Conservation (phyloP, 2,888 invertebrate genomes). For the Sinopyrophorus schimmeli region DNA sequence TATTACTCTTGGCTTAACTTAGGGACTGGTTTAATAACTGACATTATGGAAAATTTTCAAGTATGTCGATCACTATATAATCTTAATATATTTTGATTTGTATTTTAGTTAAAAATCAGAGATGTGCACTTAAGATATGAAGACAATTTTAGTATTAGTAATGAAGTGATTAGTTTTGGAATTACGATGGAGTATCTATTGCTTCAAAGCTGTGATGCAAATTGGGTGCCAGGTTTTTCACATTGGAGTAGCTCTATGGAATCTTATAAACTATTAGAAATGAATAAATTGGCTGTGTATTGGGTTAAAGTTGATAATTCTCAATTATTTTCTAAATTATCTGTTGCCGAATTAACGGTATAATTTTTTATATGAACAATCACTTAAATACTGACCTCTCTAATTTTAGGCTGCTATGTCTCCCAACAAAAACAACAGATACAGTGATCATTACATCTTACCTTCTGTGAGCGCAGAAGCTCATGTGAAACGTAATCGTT, state of each 20-base stretch:
- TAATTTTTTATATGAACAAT: constrained; percentile 35
- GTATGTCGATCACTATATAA: constrained; percentile 55
- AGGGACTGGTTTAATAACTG: constrained; percentile 90
- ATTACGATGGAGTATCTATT: constrained; percentile 83
- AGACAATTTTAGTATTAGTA: constrained; percentile 74
- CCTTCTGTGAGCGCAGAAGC: constrained; percentile 86
- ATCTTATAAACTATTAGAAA: constrained; percentile 87
- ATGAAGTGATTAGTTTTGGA: constrained; percentile 80
- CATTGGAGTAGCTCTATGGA: constrained; percentile 63
- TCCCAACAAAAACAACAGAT: constrained; percentile 54
- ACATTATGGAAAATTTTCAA: constrained; percentile 95
- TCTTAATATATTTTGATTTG: no score
- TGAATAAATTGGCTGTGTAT: constrained; percentile 86
- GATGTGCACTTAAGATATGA: constrained; percentile 97
- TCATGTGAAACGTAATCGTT: constrained; percentile 85
- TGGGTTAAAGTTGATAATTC: constrained; percentile 77
- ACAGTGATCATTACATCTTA: constrained; percentile 72
- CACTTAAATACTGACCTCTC: not conserved
- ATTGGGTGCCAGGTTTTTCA: constrained; percentile 78
- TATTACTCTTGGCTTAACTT: constrained; percentile 92
- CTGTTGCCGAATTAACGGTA: constrained; percentile 72
- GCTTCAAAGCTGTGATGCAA: constrained; percentile 90
- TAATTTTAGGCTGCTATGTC: constrained; percentile 56
- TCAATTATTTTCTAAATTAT: constrained; percentile 69
- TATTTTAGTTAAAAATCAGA: constrained; percentile 77